Percentiles rank a stretch among this genome's conserved stretches.
phyloP scores from a whole-genome alignment of 2,888 invertebrate genomes.

The Erebia ligea region DNA sequence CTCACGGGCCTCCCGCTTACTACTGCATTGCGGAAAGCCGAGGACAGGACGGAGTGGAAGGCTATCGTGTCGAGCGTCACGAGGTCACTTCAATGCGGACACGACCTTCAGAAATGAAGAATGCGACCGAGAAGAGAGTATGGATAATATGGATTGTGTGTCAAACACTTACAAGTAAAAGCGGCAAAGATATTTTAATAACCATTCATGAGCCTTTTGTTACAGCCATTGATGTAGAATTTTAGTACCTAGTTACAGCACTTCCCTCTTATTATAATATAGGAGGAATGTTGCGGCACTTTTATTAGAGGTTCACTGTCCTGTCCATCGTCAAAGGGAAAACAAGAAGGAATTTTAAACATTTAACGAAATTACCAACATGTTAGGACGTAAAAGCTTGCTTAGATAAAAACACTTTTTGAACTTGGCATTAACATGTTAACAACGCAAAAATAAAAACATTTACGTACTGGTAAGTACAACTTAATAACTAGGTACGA shows the following conservation, averaged over 20 bases:
- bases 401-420: neutral
- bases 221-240: conserved; percentile 11
- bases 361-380: conserved; percentile 19
- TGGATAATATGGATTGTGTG: too few relatives aligned
- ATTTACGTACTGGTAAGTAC: too few relatives aligned
- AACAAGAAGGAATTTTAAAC: conserved; percentile 20
- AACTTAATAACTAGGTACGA: too few relatives aligned
- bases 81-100: too few relatives aligned
- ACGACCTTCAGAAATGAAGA: too few relatives aligned
- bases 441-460: too few relatives aligned
- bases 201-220: conserved; percentile 7
- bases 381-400: neutral
- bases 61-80: too few relatives aligned
- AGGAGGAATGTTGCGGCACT: conserved; percentile 28
- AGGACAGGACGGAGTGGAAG: too few relatives aligned
- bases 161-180: conserved; percentile 11
- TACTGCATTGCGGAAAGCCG: too few relatives aligned
- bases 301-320: conserved; percentile 31
- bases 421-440: neutral
- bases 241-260: conserved; percentile 12
- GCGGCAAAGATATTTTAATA: conserved; percentile 29
- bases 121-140: too few relatives aligned
- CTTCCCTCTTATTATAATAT: conserved; percentile 24
- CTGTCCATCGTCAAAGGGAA: conserved; percentile 30
- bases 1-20: too few relatives aligned